Conservation (phyloP, 2,888 invertebrate genomes). For the Eledone cirrhosa region DNA sequence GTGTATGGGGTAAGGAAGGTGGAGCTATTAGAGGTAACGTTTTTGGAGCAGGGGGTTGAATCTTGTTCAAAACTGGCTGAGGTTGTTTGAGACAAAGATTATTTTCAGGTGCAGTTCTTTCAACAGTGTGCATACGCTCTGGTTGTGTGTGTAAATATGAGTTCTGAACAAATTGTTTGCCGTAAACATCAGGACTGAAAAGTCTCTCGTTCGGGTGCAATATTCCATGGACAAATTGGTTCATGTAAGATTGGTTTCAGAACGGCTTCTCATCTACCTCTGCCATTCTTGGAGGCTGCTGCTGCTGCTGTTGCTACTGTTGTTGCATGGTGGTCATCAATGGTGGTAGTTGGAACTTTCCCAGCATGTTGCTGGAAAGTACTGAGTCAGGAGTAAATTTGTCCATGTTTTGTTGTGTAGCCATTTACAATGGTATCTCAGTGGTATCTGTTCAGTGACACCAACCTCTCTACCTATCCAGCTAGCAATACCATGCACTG, state of each 20-base stretch:
- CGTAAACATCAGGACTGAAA: background rate
- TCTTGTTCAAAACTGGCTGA: conserved; percentile 3
- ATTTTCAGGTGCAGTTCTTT: background rate
- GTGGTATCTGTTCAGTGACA: too few relatives aligned
- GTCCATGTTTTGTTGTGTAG: too few relatives aligned
- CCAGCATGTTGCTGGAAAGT: too few relatives aligned
- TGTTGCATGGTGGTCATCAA: too few relatives aligned
- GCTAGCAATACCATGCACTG: too few relatives aligned
- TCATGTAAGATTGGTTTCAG: background rate
- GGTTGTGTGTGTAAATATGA: background rate
- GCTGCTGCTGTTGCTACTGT: too few relatives aligned
- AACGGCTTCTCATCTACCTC: conserved; percentile 9
- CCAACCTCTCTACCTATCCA: too few relatives aligned
- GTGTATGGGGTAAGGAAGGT: background rate
- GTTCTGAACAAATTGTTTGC: background rate
- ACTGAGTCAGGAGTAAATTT: too few relatives aligned
- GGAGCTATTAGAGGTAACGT: too few relatives aligned
- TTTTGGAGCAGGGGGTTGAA: too few relatives aligned
- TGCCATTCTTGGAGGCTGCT: background rate
- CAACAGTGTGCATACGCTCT: background rate
- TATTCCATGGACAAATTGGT: background rate
- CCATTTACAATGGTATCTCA: too few relatives aligned
- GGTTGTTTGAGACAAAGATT: background rate
- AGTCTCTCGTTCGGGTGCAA: conserved; percentile 3
- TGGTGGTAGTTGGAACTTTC: too few relatives aligned